Conservation (phyloP, 2,888 invertebrate genomes). For the Zygogramma bicolorata region DNA sequence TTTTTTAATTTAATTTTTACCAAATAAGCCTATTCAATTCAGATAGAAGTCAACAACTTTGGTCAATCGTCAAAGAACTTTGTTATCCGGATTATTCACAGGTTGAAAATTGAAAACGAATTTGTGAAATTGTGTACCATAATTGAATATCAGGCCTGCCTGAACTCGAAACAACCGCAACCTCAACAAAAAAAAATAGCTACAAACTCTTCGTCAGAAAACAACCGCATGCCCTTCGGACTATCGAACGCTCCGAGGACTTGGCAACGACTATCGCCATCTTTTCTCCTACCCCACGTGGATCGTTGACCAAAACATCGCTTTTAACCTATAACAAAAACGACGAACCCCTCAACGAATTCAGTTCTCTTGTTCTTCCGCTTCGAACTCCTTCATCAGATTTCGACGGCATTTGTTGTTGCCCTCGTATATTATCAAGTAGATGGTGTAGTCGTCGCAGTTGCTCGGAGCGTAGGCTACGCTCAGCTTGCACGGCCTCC, state of each 20-base stretch:
- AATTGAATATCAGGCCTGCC: too few relatives aligned
- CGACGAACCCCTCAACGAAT: background rate
- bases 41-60: too few relatives aligned
- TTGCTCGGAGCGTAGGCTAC: constrained; percentile 72
- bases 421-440: constrained; percentile 73
- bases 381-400: constrained; percentile 66
- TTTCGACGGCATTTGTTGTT: constrained; percentile 73
- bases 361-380: constrained; percentile 59
- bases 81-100: too few relatives aligned
- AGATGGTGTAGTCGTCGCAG: constrained; percentile 72
- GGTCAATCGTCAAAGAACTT: too few relatives aligned
- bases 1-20: too few relatives aligned
- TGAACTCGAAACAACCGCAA: too few relatives aligned
- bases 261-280: background rate
- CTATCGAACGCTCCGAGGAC: background rate
- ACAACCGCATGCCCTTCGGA: background rate
- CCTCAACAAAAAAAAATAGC: constrained; percentile 17
- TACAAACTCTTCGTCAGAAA: too few relatives aligned
- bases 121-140: too few relatives aligned
- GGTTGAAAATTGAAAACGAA: too few relatives aligned
- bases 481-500: constrained; percentile 73
- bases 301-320: constrained; percentile 11
- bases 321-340: background rate
- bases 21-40: too few relatives aligned
- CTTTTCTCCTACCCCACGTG: constrained; percentile 1